phyloP scores from a whole-genome alignment of 2,888 invertebrate species.

The Eilema caniola region DNA sequence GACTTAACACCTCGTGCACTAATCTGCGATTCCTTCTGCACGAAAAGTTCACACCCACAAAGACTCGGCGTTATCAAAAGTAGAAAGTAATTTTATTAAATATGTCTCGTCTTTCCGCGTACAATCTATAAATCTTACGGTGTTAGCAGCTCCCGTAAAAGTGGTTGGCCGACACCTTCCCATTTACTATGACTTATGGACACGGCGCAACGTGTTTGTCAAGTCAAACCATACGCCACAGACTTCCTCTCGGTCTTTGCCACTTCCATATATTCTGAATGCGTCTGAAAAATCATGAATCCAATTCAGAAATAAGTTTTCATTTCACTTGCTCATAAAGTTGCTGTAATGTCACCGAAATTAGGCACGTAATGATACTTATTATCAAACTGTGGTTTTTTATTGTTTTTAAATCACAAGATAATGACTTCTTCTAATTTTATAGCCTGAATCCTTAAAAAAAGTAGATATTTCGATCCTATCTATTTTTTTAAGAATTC shows the following conservation, averaged over 20 bases:
- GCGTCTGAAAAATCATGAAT: conserved; percentile 24
- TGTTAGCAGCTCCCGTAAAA: conserved; percentile 64
- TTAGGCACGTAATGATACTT: too few relatives aligned
- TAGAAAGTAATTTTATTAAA: conserved; percentile 59
- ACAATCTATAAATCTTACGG: conserved; percentile 66
- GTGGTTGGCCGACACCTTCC: conserved; percentile 63
- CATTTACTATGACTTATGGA: conserved; percentile 69
- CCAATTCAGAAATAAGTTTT: conserved; percentile 23
- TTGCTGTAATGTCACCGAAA: too few relatives aligned
- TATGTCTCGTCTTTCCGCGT: conserved; percentile 67
- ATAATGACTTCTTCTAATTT: too few relatives aligned
- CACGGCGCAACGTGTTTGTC: conserved; percentile 65
- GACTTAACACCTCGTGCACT: conserved; percentile 44
- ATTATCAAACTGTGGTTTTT: too few relatives aligned
- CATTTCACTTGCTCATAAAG: too few relatives aligned
- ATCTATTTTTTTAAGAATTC: too few relatives aligned
- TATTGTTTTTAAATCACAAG: too few relatives aligned
- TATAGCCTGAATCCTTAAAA: too few relatives aligned
- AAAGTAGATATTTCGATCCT: too few relatives aligned
- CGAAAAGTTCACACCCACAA: conserved; percentile 25
- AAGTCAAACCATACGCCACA: conserved; percentile 58
- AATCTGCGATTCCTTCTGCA: conserved; percentile 22
- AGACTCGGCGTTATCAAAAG: conserved; percentile 31
- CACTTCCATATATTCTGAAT: conserved; percentile 41
- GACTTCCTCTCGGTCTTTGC: conserved; percentile 46